Evolutionary conservation across 2,888 invertebrate genomes (phyloP).

Genomic region (Nomada fabriciana): DNA sequence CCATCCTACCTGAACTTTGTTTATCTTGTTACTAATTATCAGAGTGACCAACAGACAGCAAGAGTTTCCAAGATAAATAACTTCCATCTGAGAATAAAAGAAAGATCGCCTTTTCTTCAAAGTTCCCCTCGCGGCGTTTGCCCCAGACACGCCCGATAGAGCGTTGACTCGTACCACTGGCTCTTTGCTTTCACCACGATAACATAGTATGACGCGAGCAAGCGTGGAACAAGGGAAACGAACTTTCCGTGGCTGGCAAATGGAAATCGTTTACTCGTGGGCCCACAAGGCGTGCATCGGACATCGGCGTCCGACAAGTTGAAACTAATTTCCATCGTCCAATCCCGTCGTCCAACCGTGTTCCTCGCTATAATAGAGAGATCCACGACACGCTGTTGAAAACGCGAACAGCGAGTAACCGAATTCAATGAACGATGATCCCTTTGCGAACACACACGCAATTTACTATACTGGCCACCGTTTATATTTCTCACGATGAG

Average conservation of each 20-base stretch:
- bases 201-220: neutral
- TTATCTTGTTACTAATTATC: too few species aligned
- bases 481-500: neutral
- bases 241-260: slow-evolving; percentile 24
- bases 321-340: slow-evolving; percentile 37
- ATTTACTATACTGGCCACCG: neutral
- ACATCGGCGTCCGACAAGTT: slow-evolving; percentile 35
- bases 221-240: slow-evolving; percentile 16
- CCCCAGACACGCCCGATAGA: slow-evolving; percentile 15
- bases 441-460: neutral
- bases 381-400: neutral
- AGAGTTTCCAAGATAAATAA: neutral
- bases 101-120: neutral
- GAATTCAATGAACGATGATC: slow-evolving; percentile 19
- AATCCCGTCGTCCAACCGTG: neutral
- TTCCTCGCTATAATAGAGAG: neutral
- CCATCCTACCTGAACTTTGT: too few species aligned
- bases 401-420: slow-evolving; percentile 5
- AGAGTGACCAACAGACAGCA: neutral
- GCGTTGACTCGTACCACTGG: slow-evolving; percentile 30
- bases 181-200: slow-evolving; percentile 5
- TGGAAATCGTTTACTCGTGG: slow-evolving; percentile 35
- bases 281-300: slow-evolving; percentile 2
- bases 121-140: neutral
- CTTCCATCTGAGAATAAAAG: neutral